Percentiles rank a stretch among this genome's conserved stretches.
phyloP scores from a whole-genome alignment of 2,888 invertebrate species.

The Sturmia bella region DNA sequence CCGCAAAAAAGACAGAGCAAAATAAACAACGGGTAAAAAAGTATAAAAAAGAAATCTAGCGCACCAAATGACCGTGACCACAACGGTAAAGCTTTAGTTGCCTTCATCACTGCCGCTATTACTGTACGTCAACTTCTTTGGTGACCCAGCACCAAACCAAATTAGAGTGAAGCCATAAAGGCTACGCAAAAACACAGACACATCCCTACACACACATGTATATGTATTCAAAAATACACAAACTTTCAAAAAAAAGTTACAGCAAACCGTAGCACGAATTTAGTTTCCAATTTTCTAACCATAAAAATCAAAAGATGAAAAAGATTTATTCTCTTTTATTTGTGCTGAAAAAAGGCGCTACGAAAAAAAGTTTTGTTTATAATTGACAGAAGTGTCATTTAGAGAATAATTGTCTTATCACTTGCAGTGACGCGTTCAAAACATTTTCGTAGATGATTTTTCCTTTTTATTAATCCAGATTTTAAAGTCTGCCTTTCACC shows the following conservation, averaged over 20 bases:
- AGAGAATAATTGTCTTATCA: conserved; percentile 78
- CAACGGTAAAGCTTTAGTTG: conserved; percentile 66
- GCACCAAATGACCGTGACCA: conserved; percentile 71
- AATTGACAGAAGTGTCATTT: conserved; percentile 75
- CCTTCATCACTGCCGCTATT: conserved; percentile 73
- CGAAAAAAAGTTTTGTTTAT: conserved; percentile 69
- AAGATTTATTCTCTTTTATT: conserved; percentile 42
- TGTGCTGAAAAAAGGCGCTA: conserved; percentile 16
- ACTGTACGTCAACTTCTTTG: conserved; percentile 70
- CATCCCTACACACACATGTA: conserved; percentile 14
- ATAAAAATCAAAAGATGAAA: conserved; percentile 42
- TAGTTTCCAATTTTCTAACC: conserved; percentile 21
- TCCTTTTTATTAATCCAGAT: conserved; percentile 60
- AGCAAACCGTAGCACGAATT: neutral
- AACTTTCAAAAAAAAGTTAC: neutral
- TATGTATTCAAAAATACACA: neutral
- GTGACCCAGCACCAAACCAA: conserved; percentile 48
- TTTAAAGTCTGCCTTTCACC: neutral
- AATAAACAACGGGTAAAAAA: conserved; percentile 64
- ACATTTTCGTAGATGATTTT: conserved; percentile 74
- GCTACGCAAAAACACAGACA: conserved; percentile 19
- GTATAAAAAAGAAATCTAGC: conserved; percentile 59
- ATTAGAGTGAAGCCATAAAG: conserved; percentile 56
- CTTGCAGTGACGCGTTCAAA: conserved; percentile 76
- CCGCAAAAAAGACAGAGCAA: conserved; percentile 66